Evolutionary conservation across 2,113 vertebrate species (phyloP).

Genomic region (Cettia cetti): DNA sequence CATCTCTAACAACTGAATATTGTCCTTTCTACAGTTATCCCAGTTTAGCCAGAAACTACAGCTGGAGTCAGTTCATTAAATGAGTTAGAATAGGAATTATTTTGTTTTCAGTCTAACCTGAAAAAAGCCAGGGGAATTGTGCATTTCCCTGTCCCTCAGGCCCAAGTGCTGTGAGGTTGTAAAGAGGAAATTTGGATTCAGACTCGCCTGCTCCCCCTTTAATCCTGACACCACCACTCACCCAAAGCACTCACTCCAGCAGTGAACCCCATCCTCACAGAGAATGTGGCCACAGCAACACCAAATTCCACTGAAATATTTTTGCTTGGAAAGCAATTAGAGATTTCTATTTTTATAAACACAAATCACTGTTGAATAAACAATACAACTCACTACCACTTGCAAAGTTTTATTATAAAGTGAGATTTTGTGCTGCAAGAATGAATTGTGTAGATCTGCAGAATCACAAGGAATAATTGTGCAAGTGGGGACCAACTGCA

Average conservation of each 20-base stretch:
- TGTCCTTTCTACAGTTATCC: background rate
- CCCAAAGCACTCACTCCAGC: background rate
- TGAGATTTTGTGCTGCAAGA: background rate
- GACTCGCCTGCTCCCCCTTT: background rate
- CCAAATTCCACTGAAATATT: background rate
- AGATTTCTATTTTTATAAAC: background rate
- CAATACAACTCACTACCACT: background rate
- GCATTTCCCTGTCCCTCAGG: background rate
- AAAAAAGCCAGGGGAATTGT: background rate
- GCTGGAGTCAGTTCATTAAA: background rate
- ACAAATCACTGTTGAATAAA: background rate
- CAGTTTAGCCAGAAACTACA: background rate
- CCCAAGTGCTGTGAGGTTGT: background rate
- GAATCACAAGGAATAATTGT: background rate
- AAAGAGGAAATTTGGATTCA: background rate
- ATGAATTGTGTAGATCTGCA: background rate
- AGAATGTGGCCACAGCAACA: background rate
- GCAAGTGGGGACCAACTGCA: background rate
- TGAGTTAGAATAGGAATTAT: background rate
- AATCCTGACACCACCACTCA: background rate
- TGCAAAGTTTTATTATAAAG: background rate
- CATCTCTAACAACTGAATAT: background rate
- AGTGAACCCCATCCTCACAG: background rate
- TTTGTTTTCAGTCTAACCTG: background rate
- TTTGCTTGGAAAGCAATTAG: background rate